Percentiles rank a stretch among this genome's conserved stretches.
phyloP scores from a whole-genome alignment of 2,113 vertebrate species.

The Sisor rabdophorus region DNA sequence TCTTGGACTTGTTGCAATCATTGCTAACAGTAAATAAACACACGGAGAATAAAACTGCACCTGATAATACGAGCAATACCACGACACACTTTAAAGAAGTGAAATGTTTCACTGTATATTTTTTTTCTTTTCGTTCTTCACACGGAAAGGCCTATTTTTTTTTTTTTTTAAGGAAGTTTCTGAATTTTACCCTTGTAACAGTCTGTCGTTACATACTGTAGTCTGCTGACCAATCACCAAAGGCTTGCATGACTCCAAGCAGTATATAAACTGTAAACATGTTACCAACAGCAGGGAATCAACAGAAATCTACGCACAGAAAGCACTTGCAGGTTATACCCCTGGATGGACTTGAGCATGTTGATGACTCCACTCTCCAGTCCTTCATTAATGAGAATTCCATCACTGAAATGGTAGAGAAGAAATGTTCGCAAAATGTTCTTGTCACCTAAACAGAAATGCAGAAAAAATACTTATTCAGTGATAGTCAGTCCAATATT shows the following conservation, averaged over 20 bases:
- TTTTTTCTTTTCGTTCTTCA: no score
- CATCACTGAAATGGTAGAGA: constrained; percentile 89
- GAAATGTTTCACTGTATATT: no score
- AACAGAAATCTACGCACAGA: constrained; percentile 57
- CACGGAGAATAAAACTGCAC: no score
- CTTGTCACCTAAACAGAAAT: constrained; percentile 71
- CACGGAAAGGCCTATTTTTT: no score
- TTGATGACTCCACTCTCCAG: constrained; percentile 91
- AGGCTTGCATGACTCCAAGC: neutral
- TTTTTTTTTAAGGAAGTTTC: no score
- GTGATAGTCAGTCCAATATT: neutral
- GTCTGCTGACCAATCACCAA: neutral
- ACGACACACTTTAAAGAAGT: no score
- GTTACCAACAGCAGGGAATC: neutral
- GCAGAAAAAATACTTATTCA: neutral
- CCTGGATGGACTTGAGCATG: constrained; percentile 87
- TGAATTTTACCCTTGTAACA: neutral
- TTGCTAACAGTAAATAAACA: no score
- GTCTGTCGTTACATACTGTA: neutral
- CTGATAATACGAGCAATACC: no score
- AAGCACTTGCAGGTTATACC: constrained; percentile 80
- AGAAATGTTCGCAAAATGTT: constrained; percentile 85
- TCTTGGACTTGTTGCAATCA: neutral
- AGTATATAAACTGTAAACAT: neutral
- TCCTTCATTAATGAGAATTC: constrained; percentile 87